Evolutionary conservation across 2,113 vertebrate genomes (phyloP).

Genomic region (Lagopus muta): DNA sequence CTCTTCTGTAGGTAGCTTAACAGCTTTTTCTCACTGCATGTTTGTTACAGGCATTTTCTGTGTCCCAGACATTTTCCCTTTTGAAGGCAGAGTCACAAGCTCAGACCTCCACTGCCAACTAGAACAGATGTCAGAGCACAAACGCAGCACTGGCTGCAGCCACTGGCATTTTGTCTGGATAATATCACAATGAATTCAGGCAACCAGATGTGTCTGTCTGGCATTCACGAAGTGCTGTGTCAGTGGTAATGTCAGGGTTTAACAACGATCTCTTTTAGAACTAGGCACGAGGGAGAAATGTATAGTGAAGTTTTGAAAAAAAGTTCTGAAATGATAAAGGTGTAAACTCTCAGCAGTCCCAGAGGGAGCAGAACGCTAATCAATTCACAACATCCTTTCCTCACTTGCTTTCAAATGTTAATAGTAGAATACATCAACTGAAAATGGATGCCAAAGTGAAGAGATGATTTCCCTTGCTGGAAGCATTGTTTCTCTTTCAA

Average conservation of each 20-base stretch:
- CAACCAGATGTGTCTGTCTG: conserved; percentile 42
- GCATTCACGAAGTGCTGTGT: conserved; percentile 15
- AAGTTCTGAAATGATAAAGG: neutral
- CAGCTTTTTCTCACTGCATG: neutral
- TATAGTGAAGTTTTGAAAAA: neutral
- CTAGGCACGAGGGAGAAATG: neutral
- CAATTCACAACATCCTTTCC: neutral
- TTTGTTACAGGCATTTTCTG: conserved; percentile 8
- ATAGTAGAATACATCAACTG: neutral
- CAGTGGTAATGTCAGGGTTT: conserved; percentile 1
- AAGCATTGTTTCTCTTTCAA: neutral
- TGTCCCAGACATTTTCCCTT: neutral
- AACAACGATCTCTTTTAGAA: neutral
- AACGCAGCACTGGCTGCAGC: conserved; percentile 23
- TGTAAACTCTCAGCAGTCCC: neutral
- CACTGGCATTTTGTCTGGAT: conserved; percentile 60
- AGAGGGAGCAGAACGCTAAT: neutral
- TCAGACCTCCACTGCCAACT: conserved; percentile 4
- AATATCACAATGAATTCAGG: conserved; percentile 10
- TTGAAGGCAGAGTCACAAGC: conserved; percentile 1
- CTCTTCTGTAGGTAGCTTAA: neutral
- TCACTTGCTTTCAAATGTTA: neutral
- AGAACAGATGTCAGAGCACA: conserved; percentile 51
- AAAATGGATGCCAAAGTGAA: neutral
- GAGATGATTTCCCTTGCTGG: neutral